Conservation (phyloP, 2,113 vertebrate genomes). For the Albula glossodonta region DNA sequence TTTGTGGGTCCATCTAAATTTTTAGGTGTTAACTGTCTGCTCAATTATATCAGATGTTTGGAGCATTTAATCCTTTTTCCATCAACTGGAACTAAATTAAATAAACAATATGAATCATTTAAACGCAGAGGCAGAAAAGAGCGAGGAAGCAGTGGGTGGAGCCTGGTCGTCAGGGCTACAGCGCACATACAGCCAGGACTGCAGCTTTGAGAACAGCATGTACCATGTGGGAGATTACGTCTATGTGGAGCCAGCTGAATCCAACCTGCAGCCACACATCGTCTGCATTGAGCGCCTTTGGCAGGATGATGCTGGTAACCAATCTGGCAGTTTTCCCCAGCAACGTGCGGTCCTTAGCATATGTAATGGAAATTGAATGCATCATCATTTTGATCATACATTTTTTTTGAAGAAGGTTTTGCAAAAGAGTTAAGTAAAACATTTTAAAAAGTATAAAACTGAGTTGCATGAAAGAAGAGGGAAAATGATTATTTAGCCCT, state of each 20-base stretch:
- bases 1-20: background rate
- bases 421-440: no score
- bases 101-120: background rate
- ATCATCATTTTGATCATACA: no score
- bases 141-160: constrained; percentile 75
- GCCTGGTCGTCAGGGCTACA: constrained; percentile 77
- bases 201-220: constrained; percentile 90
- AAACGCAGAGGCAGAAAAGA: constrained; percentile 79
- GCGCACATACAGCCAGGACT: constrained; percentile 87
- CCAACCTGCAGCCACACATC: constrained; percentile 88
- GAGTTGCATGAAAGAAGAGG: no score
- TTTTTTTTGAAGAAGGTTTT: no score
- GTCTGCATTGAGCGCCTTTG: constrained; percentile 95
- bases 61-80: background rate
- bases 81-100: background rate
- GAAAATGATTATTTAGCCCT: no score
- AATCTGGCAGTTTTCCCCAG: background rate
- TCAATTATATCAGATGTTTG: background rate
- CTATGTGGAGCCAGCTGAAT: constrained; percentile 89
- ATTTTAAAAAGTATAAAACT: no score
- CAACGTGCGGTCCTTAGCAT: background rate
- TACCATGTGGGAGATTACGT: constrained; percentile 95
- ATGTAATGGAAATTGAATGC: background rate
- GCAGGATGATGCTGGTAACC: constrained; percentile 89
- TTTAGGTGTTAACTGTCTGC: background rate